A percentile compares a stretch with the other conserved stretches of the same genome.
Evolutionary conservation across 2,797 vertebrate species (phyloP).

Genomic region (Salmo trutta): DNA sequence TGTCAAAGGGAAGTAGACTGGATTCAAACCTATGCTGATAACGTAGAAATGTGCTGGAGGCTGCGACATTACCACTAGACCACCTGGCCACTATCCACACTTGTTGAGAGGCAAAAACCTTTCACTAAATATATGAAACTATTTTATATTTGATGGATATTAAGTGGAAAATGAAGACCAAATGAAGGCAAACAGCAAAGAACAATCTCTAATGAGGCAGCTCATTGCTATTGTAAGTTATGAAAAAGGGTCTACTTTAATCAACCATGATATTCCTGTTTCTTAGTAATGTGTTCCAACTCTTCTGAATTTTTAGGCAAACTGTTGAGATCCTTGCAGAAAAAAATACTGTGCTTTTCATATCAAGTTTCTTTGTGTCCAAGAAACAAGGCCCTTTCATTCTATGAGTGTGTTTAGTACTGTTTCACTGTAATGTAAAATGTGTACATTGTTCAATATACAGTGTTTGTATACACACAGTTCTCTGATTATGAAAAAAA

Average conservation of each 20-base stretch:
- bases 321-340: slow-evolving; percentile 78
- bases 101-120: slow-evolving; percentile 36
- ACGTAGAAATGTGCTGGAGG: too few species aligned
- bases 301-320: slow-evolving; percentile 77
- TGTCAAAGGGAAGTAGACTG: too few species aligned
- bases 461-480: slow-evolving; percentile 78
- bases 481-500: slow-evolving; percentile 74
- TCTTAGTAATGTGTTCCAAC: slow-evolving; percentile 73
- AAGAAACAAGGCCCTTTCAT: slow-evolving; percentile 74
- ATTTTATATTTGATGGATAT: slow-evolving; percentile 72
- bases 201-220: slow-evolving; percentile 67
- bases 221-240: slow-evolving; percentile 63
- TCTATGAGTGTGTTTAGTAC: slow-evolving; percentile 75
- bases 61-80: too few species aligned
- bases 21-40: too few species aligned
- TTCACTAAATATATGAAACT: slow-evolving; percentile 58
- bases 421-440: slow-evolving; percentile 78
- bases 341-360: slow-evolving; percentile 82
- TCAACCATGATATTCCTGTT: slow-evolving; percentile 80
- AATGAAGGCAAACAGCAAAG: slow-evolving; percentile 60
- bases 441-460: slow-evolving; percentile 77
- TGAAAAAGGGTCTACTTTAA: slow-evolving; percentile 69
- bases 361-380: slow-evolving; percentile 71
- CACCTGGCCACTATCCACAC: neutral
- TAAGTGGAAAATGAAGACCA: slow-evolving; percentile 45